Conservation (phyloP, 2,113 vertebrate species). For the Philantomba maxwellii region DNA sequence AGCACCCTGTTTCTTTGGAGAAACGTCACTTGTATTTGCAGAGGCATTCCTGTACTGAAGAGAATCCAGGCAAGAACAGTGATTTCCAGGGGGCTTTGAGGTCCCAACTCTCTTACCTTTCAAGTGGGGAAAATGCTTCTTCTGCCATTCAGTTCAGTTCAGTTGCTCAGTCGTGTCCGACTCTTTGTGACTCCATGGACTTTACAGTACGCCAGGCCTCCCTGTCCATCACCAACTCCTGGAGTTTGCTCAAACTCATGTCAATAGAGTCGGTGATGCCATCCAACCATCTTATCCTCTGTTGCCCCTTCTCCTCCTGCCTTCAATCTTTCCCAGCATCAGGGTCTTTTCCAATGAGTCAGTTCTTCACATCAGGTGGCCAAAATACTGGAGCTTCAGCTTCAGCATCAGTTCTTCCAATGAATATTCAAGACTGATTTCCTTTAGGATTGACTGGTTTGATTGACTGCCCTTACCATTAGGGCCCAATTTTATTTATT, state of each 20-base stretch:
- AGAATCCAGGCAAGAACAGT: neutral
- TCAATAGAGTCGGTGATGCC: neutral
- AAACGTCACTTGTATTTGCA: neutral
- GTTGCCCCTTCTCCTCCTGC: neutral
- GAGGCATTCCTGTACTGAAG: neutral
- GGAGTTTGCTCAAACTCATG: neutral
- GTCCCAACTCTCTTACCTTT: neutral
- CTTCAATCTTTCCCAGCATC: neutral
- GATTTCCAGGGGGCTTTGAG: neutral
- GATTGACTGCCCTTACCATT: neutral
- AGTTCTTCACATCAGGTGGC: neutral
- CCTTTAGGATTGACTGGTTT: neutral
- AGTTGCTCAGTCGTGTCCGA: accelerated
- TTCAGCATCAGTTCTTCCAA: neutral
- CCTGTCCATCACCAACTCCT: neutral
- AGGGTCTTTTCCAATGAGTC: neutral
- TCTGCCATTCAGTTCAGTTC: neutral
- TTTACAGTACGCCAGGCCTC: neutral
- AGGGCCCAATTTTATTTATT: neutral
- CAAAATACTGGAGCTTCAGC: neutral
- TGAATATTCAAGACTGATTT: neutral
- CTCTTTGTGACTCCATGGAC: neutral
- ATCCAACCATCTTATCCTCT: neutral
- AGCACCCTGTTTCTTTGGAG: neutral
- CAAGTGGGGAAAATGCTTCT: neutral